Percentiles rank a stretch among this genome's conserved stretches.
phyloP scores from a whole-genome alignment of 2,888 invertebrate genomes.

The Sphecodes monilicornis region DNA sequence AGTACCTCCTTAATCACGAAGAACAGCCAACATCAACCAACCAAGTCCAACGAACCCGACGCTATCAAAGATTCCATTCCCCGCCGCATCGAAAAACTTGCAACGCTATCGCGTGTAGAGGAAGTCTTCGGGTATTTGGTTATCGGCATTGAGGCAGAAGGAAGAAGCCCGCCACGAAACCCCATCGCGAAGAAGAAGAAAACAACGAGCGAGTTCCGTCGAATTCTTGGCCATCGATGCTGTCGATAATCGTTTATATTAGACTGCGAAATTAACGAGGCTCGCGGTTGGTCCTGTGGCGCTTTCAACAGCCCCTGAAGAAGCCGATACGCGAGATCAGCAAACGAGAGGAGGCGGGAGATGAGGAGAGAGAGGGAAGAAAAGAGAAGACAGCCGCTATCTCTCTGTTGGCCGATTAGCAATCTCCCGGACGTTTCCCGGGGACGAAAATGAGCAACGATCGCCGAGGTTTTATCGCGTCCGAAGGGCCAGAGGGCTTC shows the following conservation, averaged over 20 bases:
- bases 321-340: constrained; percentile 62
- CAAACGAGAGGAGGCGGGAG: constrained; percentile 12
- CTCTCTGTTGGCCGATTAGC: constrained; percentile 67
- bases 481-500: neutral
- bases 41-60: neutral
- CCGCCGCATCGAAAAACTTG: neutral
- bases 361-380: neutral
- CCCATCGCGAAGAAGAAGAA: neutral
- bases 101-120: neutral
- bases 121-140: constrained; percentile 1
- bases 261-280: constrained; percentile 47
- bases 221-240: constrained; percentile 23
- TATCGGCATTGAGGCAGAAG: neutral
- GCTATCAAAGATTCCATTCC: constrained; percentile 9
- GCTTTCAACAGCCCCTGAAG: constrained; percentile 65
- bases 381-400: constrained; percentile 53
- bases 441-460: constrained; percentile 69
- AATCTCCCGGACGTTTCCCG: constrained; percentile 64
- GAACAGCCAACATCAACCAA: neutral
- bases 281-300: constrained; percentile 23
- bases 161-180: constrained; percentile 6
- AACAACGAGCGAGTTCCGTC: neutral
- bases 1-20: too few species aligned
- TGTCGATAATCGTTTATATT: constrained; percentile 19
- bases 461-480: constrained; percentile 72